A percentile compares a stretch with the other conserved stretches of the same genome.
Conservation (phyloP, 2,113 vertebrate genomes). For the Charina bottae region DNA sequence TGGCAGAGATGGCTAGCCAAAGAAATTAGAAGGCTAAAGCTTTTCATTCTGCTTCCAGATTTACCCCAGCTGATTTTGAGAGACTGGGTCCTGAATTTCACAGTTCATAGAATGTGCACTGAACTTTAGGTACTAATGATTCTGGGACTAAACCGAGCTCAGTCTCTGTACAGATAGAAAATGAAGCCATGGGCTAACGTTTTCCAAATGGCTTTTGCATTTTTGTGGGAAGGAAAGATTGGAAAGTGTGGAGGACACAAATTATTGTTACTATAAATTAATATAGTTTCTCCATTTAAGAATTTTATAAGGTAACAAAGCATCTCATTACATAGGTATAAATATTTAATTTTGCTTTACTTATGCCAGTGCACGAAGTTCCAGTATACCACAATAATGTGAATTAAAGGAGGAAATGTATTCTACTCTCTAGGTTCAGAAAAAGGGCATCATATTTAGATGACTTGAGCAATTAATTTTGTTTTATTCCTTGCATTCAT, state of each 20-base stretch:
- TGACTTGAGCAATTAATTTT: constrained; percentile 43
- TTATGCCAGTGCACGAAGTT: constrained; percentile 55
- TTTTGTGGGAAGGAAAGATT: constrained; percentile 36
- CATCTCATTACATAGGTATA: constrained; percentile 69
- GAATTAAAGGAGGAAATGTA: constrained; percentile 47
- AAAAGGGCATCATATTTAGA: not conserved
- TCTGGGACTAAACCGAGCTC: constrained; percentile 55
- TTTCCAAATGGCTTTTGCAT: not conserved
- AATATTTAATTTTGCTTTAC: constrained; percentile 71
- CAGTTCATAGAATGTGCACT: not conserved
- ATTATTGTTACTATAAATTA: constrained; percentile 66
- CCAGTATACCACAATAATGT: constrained; percentile 49
- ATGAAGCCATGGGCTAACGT: constrained; percentile 66
- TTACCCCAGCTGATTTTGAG: not conserved
- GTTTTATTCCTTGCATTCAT: not conserved
- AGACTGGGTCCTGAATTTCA: not conserved
- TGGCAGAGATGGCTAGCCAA: not conserved
- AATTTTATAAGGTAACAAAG: constrained; percentile 64
- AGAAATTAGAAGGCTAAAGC: not conserved
- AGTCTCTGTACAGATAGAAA: constrained; percentile 61
- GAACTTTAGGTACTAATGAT: constrained; percentile 65
- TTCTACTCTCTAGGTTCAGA: constrained; percentile 24
- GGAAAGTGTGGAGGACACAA: constrained; percentile 32
- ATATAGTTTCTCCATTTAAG: constrained; percentile 64
- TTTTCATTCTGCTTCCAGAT: not conserved